Base-by-base conservation (phyloP, 2,113 vertebrate genomes). In the Phalacrocorax aristotelis region DNA sequence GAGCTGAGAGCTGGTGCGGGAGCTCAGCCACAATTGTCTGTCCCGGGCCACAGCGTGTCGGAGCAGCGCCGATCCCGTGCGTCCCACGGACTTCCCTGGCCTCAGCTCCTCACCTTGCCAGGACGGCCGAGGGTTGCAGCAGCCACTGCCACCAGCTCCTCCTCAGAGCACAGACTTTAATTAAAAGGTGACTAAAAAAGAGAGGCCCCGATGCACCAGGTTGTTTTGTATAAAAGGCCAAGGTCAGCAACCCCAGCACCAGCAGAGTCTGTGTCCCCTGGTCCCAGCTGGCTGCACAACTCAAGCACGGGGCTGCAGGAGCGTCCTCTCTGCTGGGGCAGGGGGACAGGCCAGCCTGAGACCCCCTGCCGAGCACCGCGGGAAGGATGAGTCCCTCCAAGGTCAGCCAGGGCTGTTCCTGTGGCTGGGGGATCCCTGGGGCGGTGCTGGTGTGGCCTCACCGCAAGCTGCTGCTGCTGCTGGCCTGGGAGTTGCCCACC, bases 381-480 rank as follows among this genome's bases (percentile, higher is more conserved):
- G 34, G 42, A 86, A 49, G 36, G 34, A 8, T 0, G 19, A 60
- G 55, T 42, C 62, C 83, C 25, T 65, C 34, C 44, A 2, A 5
- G 68, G 32, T 90, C 77, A 91, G 81, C 27, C 1, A 0, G 65
- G 51, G 71, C 57, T 1, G 1, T 34, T 75, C 48, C 54, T 2
- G 0, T 3, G 18, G 65, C 70, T 0, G 5, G 70, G 65, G 76
- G 25, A 9, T 72, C 30, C 82, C 92, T 0, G 3, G 72, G 52
- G 60, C 0, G 0, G 36, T 1, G 5, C 80, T 0, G 11, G 60
- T 0, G 1, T 2, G 4, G 82, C 36, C 96, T 98, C 98, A 99
- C 97, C 99, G 99, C 79, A 99, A 98, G 96, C 99, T 99, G 98
- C 99, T 99, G 97, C 98, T 98, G 96, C 99, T 99, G 98, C 99